Evolutionary conservation across 2,888 invertebrate species (phyloP), one percentile per base, ranked within the genome.

Genomic region (Cacoxenus indagator): DNA sequence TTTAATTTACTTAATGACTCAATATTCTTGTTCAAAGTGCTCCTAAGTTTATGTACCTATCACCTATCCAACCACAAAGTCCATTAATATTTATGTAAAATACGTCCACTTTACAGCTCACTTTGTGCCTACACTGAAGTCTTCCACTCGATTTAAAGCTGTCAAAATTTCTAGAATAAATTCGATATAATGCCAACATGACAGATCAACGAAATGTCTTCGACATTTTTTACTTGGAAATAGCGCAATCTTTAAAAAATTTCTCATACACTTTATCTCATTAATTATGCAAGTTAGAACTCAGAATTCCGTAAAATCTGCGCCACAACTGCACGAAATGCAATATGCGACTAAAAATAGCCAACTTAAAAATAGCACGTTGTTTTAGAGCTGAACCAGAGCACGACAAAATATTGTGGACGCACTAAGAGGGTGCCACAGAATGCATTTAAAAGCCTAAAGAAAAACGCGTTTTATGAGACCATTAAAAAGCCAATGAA

Each of bases 161-260:
- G 22, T 24, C 26, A 55, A 55, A 55, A 26, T 26, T 26, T 55
- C 11, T 22, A 55, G 26, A 2, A 14, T 1, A n/a, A 55, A 55
- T 55, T 8, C 54, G n/a, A 55, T n/a, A 26, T 55, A 55, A 55
- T 55, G 54, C 54, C 54, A 11, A 55, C 54, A 55, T 55, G 54
- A 26, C 54, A 55, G 54, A 2, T 9, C 9, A 55, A 22, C 9
- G 14, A 55, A 22, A 55, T 55, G 54, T 26, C 54, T 11, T 9
- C 9, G 26, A 55, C 26, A 55, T 26, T 59, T 59, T 59, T 37
- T 19, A 17, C 17, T 9, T 8, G 17, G 19, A 59, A 37, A 8
- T 19, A 19, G 31, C 37, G 59, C 59, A 59, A 11, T 59, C 31
- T 37, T 26, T 29, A 19, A 19, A 59, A 31, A 31, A 59, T 59